Base-by-base conservation (phyloP, 2,113 vertebrate species). In the Labeo rohita region DNA sequence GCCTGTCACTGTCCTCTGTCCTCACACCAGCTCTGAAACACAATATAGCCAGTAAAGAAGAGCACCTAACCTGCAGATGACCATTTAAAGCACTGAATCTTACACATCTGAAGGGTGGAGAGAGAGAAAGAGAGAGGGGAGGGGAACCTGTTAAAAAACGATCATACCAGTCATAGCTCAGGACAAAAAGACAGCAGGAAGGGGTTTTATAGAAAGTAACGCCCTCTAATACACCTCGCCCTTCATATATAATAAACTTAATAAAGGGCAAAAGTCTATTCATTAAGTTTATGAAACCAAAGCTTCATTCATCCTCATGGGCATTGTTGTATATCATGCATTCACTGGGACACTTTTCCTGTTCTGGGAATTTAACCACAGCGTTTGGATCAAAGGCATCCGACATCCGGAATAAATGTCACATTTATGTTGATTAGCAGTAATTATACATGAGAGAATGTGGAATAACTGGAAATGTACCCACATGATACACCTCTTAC, bases 311-410 rank as follows among this genome's bases (percentile, higher is more conserved):
- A 86, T 70, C 28, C 54, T 74, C 54, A 56, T 34, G 63, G 66
- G 50, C 28, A 78, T 12, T 34, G 66, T 72, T 74, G 23, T 80
- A 79, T 72, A 81, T 74, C 34, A 70, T 45, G 73, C 70, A 61
- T 63, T 50, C 76, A 45, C 54, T 23, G 28, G 39, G 63, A 52
- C 49, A 56, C 56, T 80, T 87, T 89, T 89, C 84, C 86, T 86
- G 80, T 87, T 68, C n/a, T 66, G 86, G 84, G 80, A 87, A 89
- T 86, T 80, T 70, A 47, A 87, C 68, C 80, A 56, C 86, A 73
- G 68, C 66, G 45, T 83, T 85, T 80, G 66, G 80, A 89, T 80
- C 54, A 80, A 88, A 84, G 59, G 54, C 80, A 87, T 87, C 77
- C 85, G 77, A 86, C 39, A 39, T 39, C 59, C 4, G 76, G 39